Conservation (phyloP, 2,888 invertebrate species). For the Drosophila longiperda region DNA sequence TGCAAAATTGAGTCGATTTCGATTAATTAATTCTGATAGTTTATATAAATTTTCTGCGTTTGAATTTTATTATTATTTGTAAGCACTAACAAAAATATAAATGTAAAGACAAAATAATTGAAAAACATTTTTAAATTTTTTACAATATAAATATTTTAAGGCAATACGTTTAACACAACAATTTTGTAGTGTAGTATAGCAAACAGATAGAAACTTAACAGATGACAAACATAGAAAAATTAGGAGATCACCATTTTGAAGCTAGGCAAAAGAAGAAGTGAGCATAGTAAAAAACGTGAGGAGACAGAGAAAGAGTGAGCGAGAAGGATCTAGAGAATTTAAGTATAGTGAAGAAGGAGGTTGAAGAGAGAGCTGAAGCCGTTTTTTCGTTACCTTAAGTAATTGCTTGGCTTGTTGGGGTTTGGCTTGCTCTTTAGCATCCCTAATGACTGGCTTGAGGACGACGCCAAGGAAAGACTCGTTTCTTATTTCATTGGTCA, state of each 20-base stretch:
- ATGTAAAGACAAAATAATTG: too few species aligned
- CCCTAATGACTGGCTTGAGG: slow-evolving; percentile 87
- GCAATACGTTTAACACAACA: background rate
- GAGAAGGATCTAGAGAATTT: background rate
- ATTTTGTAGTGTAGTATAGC: background rate
- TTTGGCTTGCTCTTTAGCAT: slow-evolving; percentile 82
- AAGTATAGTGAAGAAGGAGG: background rate
- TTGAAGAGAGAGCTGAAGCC: background rate
- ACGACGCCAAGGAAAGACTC: slow-evolving; percentile 87
- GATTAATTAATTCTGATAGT: background rate
- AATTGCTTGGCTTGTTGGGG: slow-evolving; percentile 82
- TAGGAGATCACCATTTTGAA: background rate
- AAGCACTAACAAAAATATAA: background rate
- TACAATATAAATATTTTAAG: background rate
- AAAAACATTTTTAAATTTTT: background rate
- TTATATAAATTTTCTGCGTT: too few species aligned
- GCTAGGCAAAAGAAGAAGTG: background rate
- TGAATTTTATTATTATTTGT: background rate
- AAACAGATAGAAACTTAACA: background rate
- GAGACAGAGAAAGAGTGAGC: background rate
- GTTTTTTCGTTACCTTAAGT: slow-evolving; percentile 78
- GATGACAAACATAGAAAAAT: background rate
- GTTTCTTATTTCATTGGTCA: slow-evolving; percentile 84
- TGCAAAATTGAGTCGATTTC: background rate
- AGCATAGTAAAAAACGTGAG: background rate